phyloP scores from a whole-genome alignment of 2,113 vertebrate species.

The Anguilla rostrata region DNA sequence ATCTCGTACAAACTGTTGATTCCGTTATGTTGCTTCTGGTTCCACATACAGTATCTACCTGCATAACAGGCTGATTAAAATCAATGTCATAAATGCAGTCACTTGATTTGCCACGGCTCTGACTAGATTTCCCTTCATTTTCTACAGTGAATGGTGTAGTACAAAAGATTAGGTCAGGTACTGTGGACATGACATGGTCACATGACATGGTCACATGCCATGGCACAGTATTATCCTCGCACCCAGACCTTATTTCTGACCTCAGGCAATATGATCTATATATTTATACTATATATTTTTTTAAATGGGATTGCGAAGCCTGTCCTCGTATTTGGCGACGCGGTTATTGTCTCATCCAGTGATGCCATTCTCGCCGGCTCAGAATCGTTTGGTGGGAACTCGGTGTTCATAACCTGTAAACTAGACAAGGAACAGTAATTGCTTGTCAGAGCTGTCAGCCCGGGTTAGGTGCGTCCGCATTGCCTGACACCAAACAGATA shows the following conservation, averaged over 20 bases:
- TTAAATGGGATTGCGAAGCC: neutral
- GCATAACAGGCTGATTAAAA: neutral
- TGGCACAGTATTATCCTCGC: neutral
- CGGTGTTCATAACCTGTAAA: slow-evolving; percentile 39
- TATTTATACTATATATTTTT: neutral
- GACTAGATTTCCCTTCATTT: neutral
- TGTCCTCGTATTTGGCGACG: neutral
- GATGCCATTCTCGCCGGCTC: neutral
- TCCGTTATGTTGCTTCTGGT: too few species aligned
- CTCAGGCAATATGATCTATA: neutral
- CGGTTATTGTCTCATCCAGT: neutral
- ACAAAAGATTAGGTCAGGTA: neutral
- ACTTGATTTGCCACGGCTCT: neutral
- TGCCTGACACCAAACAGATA: slow-evolving; percentile 51
- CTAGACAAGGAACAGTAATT: slow-evolving; percentile 50
- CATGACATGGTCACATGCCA: neutral
- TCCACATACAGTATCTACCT: neutral
- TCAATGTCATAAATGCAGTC: neutral
- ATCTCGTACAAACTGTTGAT: neutral
- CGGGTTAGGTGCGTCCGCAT: slow-evolving; percentile 36
- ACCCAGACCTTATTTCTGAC: neutral
- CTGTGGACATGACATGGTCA: neutral
- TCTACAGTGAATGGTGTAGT: neutral
- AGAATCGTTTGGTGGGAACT: slow-evolving; percentile 20
- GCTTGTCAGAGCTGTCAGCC: slow-evolving; percentile 53